Evolutionary conservation across 1,140 invertebrate species (phyloP), one percentile per base, ranked within the genome.

Genomic region (Hyposmocoma kahamanoa): DNA sequence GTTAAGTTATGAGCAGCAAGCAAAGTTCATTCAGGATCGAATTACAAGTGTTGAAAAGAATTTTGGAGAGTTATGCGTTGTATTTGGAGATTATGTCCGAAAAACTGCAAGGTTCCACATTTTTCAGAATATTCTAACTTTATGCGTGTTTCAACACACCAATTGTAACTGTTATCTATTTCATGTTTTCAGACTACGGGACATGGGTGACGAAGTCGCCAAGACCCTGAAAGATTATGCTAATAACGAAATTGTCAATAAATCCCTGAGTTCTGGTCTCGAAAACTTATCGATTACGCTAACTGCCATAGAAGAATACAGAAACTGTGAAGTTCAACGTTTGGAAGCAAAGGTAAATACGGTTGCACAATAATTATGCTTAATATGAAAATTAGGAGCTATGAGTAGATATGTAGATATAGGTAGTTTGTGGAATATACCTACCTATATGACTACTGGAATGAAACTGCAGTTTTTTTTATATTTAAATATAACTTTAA

Each of bases 1-100:
- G 17, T 52, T 82, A 36, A 83, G 77, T 24, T 86, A 86, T 75
- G 91, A 92, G 80, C 88, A 90, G 64, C 90, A 92, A 75, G 88
- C 90, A 5, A 92, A 90, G 74, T 92, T 93, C 59, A 91, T 93
- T 36, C 91, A 92, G 64, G 91, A 93, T 42, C 87, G 92, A 36
- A 92, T 94, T 42, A 87, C 88, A 22, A 82, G 74, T 11, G 90
- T 91, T 1, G 92, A 94, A 66, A 91, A 90, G 54, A 88, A 92
- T 74, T 88, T 93, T 53, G 89, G 90, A 10, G 91, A 93, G 62
- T 76, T 93, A 39, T 92, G 91, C 63, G 86, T 88, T 3, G 84
- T 86, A 13, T 93, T 94, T 62, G 90, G 90, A 0, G 87, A 89
- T 42, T 92, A 90, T 51, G 88, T 91, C 1, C 86, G 91, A 47